Evolutionary conservation across 2,113 vertebrate genomes (phyloP).

Genomic region (Oreochromis tanganicae): DNA sequence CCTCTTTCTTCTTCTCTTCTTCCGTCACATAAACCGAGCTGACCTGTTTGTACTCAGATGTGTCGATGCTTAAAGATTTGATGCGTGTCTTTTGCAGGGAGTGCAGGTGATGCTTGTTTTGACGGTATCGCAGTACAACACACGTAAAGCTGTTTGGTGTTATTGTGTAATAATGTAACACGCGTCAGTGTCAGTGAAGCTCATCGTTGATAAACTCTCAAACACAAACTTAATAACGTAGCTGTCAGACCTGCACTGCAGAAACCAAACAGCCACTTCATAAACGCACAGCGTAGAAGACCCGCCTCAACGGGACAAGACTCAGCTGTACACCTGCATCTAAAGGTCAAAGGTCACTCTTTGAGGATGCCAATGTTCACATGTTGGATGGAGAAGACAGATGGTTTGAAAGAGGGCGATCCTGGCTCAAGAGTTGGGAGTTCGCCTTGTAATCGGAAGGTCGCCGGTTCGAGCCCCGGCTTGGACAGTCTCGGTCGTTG

Average conservation of each 20-base stretch:
- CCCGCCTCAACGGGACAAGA: neutral
- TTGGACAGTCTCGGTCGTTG: too few species aligned
- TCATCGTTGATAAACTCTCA: neutral
- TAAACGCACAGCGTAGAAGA: neutral
- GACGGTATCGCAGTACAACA: rapidly evolving
- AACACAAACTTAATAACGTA: neutral
- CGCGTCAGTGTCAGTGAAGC: neutral
- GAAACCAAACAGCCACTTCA: neutral
- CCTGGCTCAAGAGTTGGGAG: too few species aligned
- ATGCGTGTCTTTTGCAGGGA: neutral
- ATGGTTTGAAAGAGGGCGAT: neutral
- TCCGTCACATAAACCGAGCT: neutral
- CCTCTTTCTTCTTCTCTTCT: rapidly evolving
- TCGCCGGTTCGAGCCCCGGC: too few species aligned
- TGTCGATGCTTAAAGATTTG: neutral
- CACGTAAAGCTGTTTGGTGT: neutral
- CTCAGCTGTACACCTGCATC: neutral
- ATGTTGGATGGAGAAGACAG: neutral
- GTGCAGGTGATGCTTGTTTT: neutral
- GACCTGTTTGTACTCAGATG: neutral
- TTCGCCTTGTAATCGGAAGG: too few species aligned
- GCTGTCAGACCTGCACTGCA: neutral
- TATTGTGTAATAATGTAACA: neutral
- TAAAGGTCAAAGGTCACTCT: neutral
- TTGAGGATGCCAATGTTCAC: neutral